Evolutionary conservation across 2,797 vertebrate species (phyloP).

Genomic region (Tokudaia muenninki): DNA sequence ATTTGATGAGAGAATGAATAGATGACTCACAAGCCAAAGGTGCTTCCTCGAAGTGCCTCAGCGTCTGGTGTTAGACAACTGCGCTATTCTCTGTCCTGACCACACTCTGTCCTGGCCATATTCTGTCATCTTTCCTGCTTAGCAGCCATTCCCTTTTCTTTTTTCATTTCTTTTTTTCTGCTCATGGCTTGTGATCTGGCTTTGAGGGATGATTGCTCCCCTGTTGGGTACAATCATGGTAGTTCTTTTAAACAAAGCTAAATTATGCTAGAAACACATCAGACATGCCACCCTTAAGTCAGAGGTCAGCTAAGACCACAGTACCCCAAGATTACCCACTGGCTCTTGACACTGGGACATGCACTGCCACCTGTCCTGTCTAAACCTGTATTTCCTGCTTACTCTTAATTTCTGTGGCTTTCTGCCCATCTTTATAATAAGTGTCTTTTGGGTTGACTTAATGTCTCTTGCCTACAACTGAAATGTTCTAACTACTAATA

Average conservation of each 20-base stretch:
- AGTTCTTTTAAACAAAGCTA: not conserved
- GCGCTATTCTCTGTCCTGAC: not conserved
- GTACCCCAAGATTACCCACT: not conserved
- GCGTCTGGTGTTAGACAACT: not conserved
- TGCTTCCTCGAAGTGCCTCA: not conserved
- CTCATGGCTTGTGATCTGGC: not conserved
- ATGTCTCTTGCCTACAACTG: not conserved
- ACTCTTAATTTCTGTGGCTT: conserved; percentile 36
- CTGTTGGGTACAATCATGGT: not conserved
- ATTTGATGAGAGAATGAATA: conserved; percentile 47
- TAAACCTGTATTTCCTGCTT: conserved; percentile 31
- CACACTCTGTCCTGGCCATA: not conserved
- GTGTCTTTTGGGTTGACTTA: conserved; percentile 24
- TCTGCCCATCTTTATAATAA: not conserved
- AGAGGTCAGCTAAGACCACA: not conserved
- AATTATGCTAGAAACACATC: not conserved
- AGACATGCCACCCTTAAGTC: not conserved
- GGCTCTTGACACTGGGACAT: not conserved
- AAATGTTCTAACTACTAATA: not conserved
- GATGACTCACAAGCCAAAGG: not conserved
- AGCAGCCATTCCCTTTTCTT: not conserved
- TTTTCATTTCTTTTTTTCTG: not conserved
- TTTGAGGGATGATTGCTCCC: not conserved
- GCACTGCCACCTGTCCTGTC: not conserved
- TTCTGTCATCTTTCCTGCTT: not conserved